A percentile compares a stretch with the other conserved stretches of the same genome.
These are phyloP conservation scores for Coenonympha glycerion DNA, from an alignment of 2,888 invertebrate genomes.

Conservation along the genomic window DNA sequence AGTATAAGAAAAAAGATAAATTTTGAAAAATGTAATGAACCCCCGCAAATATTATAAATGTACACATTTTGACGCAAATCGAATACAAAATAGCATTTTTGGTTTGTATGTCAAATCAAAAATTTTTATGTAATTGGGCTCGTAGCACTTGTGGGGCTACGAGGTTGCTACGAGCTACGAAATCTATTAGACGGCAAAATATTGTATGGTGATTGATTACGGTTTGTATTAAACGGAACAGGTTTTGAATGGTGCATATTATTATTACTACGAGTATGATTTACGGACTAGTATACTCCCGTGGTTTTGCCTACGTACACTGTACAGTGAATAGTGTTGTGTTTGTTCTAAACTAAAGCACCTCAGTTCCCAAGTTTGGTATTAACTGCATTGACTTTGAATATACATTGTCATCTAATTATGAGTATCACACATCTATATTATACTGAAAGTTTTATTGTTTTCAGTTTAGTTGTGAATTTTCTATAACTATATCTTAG, in stretches of 20 bases:
- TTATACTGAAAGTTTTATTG: too few relatives aligned
- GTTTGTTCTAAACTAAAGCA: too few relatives aligned
- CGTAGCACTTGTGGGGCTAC: conserved; percentile 53
- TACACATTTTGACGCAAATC: not conserved
- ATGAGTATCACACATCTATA: too few relatives aligned
- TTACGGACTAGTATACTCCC: not conserved
- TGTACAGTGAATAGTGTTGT: not conserved
- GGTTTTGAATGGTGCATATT: not conserved
- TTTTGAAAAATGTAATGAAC: not conserved
- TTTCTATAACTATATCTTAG: too few relatives aligned
- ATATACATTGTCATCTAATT: too few relatives aligned
- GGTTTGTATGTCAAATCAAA: conserved; percentile 24
- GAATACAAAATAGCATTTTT: conserved; percentile 1
- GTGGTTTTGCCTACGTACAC: not conserved
- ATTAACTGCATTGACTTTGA: too few relatives aligned
- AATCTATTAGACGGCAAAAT: conserved; percentile 21
- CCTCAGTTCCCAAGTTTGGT: too few relatives aligned
- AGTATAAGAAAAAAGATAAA: not conserved
- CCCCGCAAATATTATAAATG: not conserved
- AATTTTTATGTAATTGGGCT: conserved; percentile 34
- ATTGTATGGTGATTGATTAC: conserved; percentile 4
- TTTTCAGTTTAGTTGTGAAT: too few relatives aligned
- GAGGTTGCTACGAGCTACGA: conserved; percentile 58
- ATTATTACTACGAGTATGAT: too few relatives aligned
- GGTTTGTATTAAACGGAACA: not conserved